phyloP scores from a whole-genome alignment of 2,888 invertebrate species.

The Anticlea derivata region DNA sequence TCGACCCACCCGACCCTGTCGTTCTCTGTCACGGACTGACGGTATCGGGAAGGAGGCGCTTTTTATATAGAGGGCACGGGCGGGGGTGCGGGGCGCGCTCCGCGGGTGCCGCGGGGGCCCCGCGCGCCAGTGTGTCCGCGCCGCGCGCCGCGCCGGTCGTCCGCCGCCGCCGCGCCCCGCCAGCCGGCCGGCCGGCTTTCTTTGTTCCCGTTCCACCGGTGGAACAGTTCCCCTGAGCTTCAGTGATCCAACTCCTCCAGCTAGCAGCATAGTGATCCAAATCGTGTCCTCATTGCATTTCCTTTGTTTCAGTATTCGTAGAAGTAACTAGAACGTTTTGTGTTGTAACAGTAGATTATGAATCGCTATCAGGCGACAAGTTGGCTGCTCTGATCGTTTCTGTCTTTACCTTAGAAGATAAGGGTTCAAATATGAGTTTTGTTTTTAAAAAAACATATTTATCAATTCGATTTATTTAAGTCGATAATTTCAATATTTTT shows the following conservation, averaged over 20 bases:
- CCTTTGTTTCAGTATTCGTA: constrained; percentile 32
- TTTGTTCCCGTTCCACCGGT: constrained; percentile 66
- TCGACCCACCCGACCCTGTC: constrained; percentile 79
- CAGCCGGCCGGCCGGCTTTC: constrained; percentile 72
- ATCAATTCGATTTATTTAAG: constrained; percentile 26
- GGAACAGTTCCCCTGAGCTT: constrained; percentile 24
- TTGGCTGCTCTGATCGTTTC: constrained; percentile 30
- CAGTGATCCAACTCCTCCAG: constrained; percentile 9
- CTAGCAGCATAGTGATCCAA: not conserved
- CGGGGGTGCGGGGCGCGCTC: constrained; percentile 65
- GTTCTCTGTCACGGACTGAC: constrained; percentile 80
- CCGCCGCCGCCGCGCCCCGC: constrained; percentile 40
- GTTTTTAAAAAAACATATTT: constrained; percentile 1
- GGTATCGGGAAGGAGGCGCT: constrained; percentile 65
- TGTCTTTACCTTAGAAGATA: constrained; percentile 35
- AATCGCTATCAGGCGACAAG: constrained; percentile 39
- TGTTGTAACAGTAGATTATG: constrained; percentile 38
- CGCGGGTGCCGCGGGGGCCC: constrained; percentile 71
- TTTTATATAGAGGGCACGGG: constrained; percentile 74
- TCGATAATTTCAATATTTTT: not conserved
- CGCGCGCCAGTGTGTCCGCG: constrained; percentile 71
- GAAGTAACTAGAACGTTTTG: constrained; percentile 42
- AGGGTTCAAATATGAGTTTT: constrained; percentile 31
- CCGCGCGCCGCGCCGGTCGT: constrained; percentile 53
- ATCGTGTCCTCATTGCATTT: constrained; percentile 1